Evolutionary conservation across 2,113 vertebrate genomes (phyloP).

Genomic region (Psephotus haematonotus): DNA sequence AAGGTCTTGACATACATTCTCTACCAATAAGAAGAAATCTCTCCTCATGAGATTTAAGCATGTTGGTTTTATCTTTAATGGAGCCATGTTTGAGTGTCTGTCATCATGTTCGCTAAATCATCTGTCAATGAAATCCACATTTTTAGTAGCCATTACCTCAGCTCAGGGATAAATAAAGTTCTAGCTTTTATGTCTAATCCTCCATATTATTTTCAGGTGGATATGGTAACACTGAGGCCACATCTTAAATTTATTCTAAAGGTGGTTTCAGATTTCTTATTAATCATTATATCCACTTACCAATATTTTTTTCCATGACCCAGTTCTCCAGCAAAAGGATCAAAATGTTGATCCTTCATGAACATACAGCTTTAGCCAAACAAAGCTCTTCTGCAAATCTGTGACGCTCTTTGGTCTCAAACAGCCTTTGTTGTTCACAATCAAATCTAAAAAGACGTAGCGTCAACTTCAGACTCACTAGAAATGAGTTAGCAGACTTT

Average conservation of each 20-base stretch:
- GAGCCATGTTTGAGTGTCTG: neutral
- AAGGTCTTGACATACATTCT: slow-evolving; percentile 59
- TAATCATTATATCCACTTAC: slow-evolving; percentile 27
- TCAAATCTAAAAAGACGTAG: neutral
- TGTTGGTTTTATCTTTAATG: slow-evolving; percentile 57
- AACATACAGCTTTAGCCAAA: neutral
- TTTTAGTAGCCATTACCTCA: slow-evolving; percentile 59
- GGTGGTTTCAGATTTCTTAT: slow-evolving; percentile 35
- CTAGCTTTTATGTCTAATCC: slow-evolving; percentile 59
- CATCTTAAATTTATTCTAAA: slow-evolving; percentile 31
- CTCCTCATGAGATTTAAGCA: slow-evolving; percentile 26
- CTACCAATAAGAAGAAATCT: slow-evolving; percentile 39
- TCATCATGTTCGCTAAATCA: slow-evolving; percentile 54
- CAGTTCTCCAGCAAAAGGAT: neutral
- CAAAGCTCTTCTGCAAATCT: neutral
- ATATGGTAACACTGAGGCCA: neutral
- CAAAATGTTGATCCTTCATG: neutral
- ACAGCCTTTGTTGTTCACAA: neutral
- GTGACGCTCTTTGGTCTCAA: neutral
- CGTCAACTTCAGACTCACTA: neutral
- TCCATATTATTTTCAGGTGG: slow-evolving; percentile 49
- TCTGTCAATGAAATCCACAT: slow-evolving; percentile 48
- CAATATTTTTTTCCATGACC: neutral
- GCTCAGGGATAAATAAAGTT: slow-evolving; percentile 36
- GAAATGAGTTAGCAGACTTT: neutral